Percentiles rank a stretch among this genome's conserved stretches.
Evolutionary conservation across 2,888 invertebrate genomes (phyloP).

Genomic region (Pandemis cinnamomeana): DNA sequence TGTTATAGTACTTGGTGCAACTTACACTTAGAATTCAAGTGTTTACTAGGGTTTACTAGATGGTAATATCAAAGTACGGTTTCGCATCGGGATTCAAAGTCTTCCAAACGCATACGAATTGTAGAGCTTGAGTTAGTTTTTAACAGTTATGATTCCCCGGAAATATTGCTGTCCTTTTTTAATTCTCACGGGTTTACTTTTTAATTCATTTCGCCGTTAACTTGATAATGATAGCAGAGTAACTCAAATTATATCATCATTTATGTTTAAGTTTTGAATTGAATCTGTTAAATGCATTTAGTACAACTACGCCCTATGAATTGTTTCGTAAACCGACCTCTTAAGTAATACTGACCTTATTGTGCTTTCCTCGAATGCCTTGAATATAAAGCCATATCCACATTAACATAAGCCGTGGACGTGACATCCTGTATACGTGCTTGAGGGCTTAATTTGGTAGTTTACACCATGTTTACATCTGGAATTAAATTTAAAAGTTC

Average conservation of each 20-base stretch:
- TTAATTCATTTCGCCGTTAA: too few relatives aligned
- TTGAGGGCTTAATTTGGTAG: background rate
- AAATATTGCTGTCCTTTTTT: too few relatives aligned
- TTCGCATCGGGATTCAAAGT: background rate
- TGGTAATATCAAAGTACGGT: constrained; percentile 1
- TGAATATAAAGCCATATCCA: constrained; percentile 27
- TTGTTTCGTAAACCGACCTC: background rate
- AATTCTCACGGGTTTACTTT: too few relatives aligned
- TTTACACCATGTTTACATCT: background rate
- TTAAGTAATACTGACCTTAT: background rate
- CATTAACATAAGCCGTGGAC: constrained; percentile 27
- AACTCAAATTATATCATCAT: too few relatives aligned
- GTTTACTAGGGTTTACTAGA: background rate
- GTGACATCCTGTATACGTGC: constrained; percentile 49
- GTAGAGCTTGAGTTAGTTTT: background rate
- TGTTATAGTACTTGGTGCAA: too few relatives aligned
- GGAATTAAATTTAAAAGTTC: background rate
- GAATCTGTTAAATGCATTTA: too few relatives aligned
- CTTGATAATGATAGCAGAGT: too few relatives aligned
- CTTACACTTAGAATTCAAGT: too few relatives aligned
- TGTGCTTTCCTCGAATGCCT: background rate
- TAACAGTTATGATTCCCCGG: background rate
- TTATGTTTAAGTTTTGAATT: too few relatives aligned
- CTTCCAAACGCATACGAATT: background rate
- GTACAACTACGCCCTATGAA: background rate